Base-by-base conservation (phyloP, 2,113 vertebrate genomes). In the Petaurus breviceps region DNA sequence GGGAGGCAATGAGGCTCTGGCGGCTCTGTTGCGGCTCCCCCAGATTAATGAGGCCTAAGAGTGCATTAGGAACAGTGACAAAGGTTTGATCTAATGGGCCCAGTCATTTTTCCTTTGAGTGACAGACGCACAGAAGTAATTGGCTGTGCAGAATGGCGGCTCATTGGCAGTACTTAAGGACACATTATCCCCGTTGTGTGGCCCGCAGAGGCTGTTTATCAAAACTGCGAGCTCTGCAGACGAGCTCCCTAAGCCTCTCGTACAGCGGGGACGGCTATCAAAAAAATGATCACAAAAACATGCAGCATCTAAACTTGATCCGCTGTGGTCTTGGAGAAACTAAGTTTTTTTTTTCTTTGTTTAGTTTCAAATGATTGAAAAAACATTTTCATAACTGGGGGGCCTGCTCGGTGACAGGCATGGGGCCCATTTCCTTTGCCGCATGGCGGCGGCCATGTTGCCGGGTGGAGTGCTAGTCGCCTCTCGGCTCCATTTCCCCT, bases 81-180 rank as follows among this genome's bases (percentile, higher is more conserved):
- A 99, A 99, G 99, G 99, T 99, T 99, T 99, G 99, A 99, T 99
- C 99, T 99, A 99, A 99, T 99, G 99, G 99, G 98, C 98, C 99
- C 99, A 99, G 99, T 99, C 99, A 99, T 99, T 99, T 99, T 99
- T 99, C 99, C 99, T 99, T 99, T 99, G 99, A 99, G 98, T 99
- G 99, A 99, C 99, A 99, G 99, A 99, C 99, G 98, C 98, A 98
- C 98, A 98, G 98, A 98, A 99, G 99, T 99, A 99, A 99, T 99
- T 99, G 99, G 99, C 99, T 99, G 99, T 99, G 98, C 98, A 99
- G 99, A 99, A 99, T 99, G 99, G 99, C 98, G 99, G 99, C 99
- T 99, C 99, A 99, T 99, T 99, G 99, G 99, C 98, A 99, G 99
- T 99, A 99, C 99, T 99, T 99, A 99, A 99, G 99, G 99, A 99